Conservation (phyloP, 2,113 vertebrate species). For the Atherinomorus stipes region DNA sequence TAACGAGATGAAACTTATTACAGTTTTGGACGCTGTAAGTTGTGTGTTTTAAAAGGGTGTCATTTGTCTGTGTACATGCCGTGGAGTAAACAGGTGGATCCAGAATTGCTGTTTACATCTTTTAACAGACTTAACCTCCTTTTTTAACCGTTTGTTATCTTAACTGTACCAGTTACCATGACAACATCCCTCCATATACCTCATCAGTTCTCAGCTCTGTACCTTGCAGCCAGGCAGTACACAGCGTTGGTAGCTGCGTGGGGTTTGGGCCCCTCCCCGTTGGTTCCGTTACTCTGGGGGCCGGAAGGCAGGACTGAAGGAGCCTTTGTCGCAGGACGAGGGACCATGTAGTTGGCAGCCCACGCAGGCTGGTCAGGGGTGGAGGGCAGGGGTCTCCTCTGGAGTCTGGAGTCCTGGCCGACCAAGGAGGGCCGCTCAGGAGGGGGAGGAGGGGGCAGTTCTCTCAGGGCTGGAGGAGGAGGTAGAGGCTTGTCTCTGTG, state of each 20-base stretch:
- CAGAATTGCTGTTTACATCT: too few relatives aligned
- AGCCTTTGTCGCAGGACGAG: constrained; percentile 86
- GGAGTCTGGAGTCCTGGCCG: constrained; percentile 85
- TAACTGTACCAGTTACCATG: too few relatives aligned
- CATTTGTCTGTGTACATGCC: too few relatives aligned
- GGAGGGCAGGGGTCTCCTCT: constrained; percentile 92
- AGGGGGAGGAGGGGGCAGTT: constrained; percentile 92
- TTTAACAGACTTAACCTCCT: too few relatives aligned
- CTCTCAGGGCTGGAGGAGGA: constrained; percentile 90
- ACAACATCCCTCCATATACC: neutral
- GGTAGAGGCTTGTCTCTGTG: constrained; percentile 97
- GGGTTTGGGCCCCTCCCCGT: constrained; percentile 87
- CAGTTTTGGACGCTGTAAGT: too few relatives aligned
- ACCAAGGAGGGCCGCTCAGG: constrained; percentile 88
- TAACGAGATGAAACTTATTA: too few relatives aligned
- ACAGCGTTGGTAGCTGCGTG: constrained; percentile 92
- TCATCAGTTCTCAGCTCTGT: neutral
- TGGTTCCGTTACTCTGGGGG: constrained; percentile 52
- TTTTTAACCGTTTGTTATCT: too few relatives aligned
- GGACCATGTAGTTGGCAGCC: constrained; percentile 87
- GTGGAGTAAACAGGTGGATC: too few relatives aligned
- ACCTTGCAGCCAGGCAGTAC: constrained; percentile 94
- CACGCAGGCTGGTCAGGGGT: constrained; percentile 90
- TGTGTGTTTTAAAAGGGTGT: too few relatives aligned
- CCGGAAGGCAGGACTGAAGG: constrained; percentile 45